Base-by-base conservation (phyloP, 1,140 invertebrate species). In the Oncopeltus fasciatus region DNA sequence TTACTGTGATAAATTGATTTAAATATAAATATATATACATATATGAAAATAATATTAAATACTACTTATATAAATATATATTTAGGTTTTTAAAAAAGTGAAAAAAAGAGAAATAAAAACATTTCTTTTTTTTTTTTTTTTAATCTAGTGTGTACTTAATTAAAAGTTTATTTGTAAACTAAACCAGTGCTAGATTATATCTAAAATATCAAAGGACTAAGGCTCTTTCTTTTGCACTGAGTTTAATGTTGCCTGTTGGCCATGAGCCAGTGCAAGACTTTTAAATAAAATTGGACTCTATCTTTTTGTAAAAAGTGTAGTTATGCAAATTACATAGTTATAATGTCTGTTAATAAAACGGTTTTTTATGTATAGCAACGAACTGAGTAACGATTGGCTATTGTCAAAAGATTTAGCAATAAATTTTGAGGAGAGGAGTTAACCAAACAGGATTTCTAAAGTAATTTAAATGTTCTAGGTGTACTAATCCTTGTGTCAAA, bases 1-100 rank as follows among this genome's bases (percentile, higher is more conserved):
- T 49, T 49, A 49, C 47, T 49, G 47, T 49, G 47, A 49, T 49
- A 49, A 49, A 49, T 49, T 21, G 47, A 49, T 31, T 28, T 57
- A 33, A 33, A 21, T 33, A 31, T 28, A 28, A 28, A 57, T 33
- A 21, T 38, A 38, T 38, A 38, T 8, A 38, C 14, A 5, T 38
- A 38, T 14, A 5, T 38, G 14, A 38, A 38, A 38, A 38, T 38
- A 38, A 38, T 38, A 38, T n/a, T 14, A 20, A 53, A 53, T 14
- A 53, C 20, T 27, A 53, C 49, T 21, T 57, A 57, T 57, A 28
- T 57, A n/a, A 49, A 49, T 49, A 24, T 49, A 49, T 49, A 49
- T 49, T 49, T 49, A 49, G 47, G 47, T 49, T 49, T 49, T 49
- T 44, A 44, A 44, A 44, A 44, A 18, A n/a, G n/a, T n/a, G n/a